These are phyloP conservation scores for Pipa parva DNA, from an alignment of 2,113 vertebrate species.

Conservation along the genomic window DNA sequence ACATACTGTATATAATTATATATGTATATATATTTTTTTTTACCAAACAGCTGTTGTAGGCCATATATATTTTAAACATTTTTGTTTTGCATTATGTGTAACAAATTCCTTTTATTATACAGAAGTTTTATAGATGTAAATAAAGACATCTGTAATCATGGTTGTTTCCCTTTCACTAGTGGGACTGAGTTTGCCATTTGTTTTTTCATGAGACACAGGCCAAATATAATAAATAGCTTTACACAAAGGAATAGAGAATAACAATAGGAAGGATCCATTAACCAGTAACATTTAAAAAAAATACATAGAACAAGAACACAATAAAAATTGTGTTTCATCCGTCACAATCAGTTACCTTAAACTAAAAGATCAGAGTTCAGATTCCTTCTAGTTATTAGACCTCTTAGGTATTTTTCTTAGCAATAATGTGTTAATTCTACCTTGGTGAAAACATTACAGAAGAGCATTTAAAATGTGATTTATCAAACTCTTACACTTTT, in stretches of 20 bases:
- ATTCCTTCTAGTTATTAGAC: slow-evolving; percentile 11
- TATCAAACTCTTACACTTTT: slow-evolving; percentile 46
- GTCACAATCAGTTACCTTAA: neutral
- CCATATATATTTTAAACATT: neutral
- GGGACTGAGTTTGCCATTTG: slow-evolving; percentile 1
- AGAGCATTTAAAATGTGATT: neutral
- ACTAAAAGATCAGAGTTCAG: slow-evolving; percentile 27
- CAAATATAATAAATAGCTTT: neutral
- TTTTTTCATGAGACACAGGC: neutral
- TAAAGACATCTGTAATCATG: neutral
- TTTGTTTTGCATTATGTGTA: neutral
- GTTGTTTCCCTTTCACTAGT: neutral
- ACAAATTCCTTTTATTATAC: neutral
- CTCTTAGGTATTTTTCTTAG: slow-evolving; percentile 20
- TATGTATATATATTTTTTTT: no score
- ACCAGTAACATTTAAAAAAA: neutral
- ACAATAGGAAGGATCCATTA: neutral
- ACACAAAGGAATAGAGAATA: slow-evolving; percentile 1
- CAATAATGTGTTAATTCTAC: slow-evolving; percentile 18
- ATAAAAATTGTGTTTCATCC: slow-evolving; percentile 19
- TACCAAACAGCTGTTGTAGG: no score
- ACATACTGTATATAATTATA: no score
- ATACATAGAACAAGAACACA: neutral
- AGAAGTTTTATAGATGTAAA: neutral
- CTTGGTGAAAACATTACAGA: neutral